phyloP scores from a whole-genome alignment of 2,113 vertebrate genomes.

The Tauraco erythrolophus region DNA sequence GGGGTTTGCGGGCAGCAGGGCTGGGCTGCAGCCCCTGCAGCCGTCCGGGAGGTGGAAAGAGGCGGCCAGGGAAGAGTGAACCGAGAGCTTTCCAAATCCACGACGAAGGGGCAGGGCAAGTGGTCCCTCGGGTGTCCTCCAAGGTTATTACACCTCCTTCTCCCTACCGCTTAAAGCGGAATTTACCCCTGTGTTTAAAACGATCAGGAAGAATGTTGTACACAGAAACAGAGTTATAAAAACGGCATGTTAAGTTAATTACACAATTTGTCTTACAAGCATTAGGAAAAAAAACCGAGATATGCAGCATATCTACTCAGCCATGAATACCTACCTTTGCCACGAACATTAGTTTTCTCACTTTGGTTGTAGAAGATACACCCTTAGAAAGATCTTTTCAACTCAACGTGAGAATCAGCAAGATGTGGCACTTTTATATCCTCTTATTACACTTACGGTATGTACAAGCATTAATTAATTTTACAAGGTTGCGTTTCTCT shows the following conservation, averaged over 20 bases:
- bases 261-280: not conserved
- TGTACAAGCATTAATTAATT: not conserved
- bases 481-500: not conserved
- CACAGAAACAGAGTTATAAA: not conserved
- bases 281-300: not conserved
- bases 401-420: not conserved
- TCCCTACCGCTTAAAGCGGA: not conserved
- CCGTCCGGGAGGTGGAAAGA: not conserved
- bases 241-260: not conserved
- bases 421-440: not conserved
- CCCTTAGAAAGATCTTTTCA: not conserved
- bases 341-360: not conserved
- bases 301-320: not conserved
- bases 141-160: not conserved
- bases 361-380: not conserved
- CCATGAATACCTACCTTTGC: not conserved
- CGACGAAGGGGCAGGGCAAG: not conserved
- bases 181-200: not conserved
- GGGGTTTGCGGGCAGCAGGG: not conserved
- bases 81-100: not conserved
- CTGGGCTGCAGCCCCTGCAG: not conserved
- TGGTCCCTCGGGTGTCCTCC: not conserved
- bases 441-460: not conserved
- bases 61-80: accelerated
- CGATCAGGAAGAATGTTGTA: not conserved